Evolutionary conservation across 1,140 invertebrate genomes (phyloP).

Genomic region (Teleogryllus occipitalis): DNA sequence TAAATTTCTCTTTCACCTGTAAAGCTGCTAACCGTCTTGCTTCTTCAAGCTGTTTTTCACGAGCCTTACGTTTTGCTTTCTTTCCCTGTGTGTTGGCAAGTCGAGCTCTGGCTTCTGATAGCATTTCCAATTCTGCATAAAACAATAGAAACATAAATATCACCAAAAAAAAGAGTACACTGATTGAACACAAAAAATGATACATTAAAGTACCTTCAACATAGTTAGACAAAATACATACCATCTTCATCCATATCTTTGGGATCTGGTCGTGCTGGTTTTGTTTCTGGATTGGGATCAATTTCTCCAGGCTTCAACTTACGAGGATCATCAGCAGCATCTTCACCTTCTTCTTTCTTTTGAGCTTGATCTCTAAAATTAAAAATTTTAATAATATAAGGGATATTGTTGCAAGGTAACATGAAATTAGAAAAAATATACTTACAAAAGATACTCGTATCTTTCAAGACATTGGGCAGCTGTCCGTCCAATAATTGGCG

Average conservation of each 20-base stretch:
- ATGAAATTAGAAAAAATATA: conserved; percentile 26
- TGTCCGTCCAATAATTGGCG: conserved; percentile 96
- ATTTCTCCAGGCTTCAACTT: conserved; percentile 98
- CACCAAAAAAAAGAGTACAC: neutral
- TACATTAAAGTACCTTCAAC: neutral
- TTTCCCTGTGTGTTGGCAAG: conserved; percentile 99
- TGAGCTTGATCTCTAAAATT: conserved; percentile 87
- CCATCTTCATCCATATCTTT: conserved; percentile 99
- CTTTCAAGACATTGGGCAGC: conserved; percentile 97
- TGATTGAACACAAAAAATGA: neutral
- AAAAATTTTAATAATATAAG: neutral
- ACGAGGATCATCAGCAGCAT: conserved; percentile 85
- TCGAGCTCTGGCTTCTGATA: conserved; percentile 95
- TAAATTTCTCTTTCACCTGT: conserved; percentile 49
- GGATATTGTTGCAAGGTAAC: neutral
- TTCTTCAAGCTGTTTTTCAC: conserved; percentile 98
- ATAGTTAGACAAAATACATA: conserved; percentile 31
- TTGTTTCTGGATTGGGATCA: conserved; percentile 99
- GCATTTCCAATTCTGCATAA: conserved; percentile 88
- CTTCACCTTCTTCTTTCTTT: conserved; percentile 92
- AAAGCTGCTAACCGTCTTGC: conserved; percentile 90
- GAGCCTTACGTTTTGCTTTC: conserved; percentile 96
- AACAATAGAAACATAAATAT: conserved; percentile 26
- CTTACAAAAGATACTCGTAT: conserved; percentile 92
- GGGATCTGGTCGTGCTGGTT: conserved; percentile 97